A percentile compares a stretch with the other conserved stretches of the same genome.
These are phyloP conservation scores for Andricus quercusramuli DNA, from an alignment of 2,888 invertebrate genomes.

Conservation along the genomic window DNA sequence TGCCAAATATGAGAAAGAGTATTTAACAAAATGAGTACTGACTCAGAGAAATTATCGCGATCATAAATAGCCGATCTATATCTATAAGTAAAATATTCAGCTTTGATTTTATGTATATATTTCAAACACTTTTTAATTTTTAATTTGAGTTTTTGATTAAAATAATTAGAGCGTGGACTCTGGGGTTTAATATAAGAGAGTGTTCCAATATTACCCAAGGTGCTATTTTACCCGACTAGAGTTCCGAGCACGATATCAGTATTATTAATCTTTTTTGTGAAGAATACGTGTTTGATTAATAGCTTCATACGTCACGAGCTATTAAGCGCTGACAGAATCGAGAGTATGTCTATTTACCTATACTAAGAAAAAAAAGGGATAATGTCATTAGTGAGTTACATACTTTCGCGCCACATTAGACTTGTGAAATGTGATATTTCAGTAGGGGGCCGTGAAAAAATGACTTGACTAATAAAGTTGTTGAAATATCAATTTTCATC, in stretches of 20 bases:
- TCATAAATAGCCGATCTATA: background rate
- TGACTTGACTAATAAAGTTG: too few species aligned
- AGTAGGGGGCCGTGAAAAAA: background rate
- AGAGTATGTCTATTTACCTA: background rate
- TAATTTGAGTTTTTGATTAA: background rate
- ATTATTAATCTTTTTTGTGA: conserved; percentile 26
- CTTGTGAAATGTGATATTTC: background rate
- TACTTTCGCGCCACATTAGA: background rate
- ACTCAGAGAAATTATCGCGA: background rate
- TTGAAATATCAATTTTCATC: too few species aligned
- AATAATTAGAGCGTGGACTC: background rate
- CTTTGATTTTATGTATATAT: too few species aligned
- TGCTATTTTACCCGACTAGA: background rate
- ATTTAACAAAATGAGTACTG: background rate
- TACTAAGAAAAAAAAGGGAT: background rate
- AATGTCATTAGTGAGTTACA: background rate
- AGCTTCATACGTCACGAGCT: conserved; percentile 25
- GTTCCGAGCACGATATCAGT: background rate
- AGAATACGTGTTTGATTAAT: conserved; percentile 17
- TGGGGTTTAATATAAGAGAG: background rate
- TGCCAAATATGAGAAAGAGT: too few species aligned
- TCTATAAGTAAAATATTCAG: background rate
- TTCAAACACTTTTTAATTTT: background rate
- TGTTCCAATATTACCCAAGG: background rate
- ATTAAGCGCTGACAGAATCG: conserved; percentile 21